Percentiles rank a stretch among this genome's conserved stretches.
Evolutionary conservation across 2,888 invertebrate species (phyloP).

Genomic region (Lucinisca nassula): DNA sequence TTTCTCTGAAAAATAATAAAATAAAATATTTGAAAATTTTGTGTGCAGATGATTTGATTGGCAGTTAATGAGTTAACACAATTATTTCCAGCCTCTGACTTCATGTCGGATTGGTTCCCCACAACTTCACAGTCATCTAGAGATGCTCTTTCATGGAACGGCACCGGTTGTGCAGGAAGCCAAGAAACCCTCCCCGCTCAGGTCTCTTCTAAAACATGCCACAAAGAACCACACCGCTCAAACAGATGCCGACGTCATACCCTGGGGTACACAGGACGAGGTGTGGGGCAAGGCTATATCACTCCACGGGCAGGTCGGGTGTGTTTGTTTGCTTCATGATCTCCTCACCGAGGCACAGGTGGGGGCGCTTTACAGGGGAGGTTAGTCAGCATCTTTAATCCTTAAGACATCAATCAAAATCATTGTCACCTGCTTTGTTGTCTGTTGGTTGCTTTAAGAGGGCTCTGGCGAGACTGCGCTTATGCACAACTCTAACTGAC

Average conservation of each 20-base stretch:
- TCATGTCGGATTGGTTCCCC: slow-evolving; percentile 77
- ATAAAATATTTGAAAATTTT: too few species aligned
- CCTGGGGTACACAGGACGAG: slow-evolving; percentile 90
- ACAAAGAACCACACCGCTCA: slow-evolving; percentile 81
- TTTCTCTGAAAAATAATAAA: too few species aligned
- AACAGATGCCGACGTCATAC: slow-evolving; percentile 89
- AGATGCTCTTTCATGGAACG: slow-evolving; percentile 6
- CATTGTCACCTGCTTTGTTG: too few species aligned
- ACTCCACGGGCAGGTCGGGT: slow-evolving; percentile 90
- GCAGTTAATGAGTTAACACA: too few species aligned
- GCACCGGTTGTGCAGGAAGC: slow-evolving; percentile 47
- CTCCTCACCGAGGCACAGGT: slow-evolving; percentile 87
- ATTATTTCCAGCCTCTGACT: slow-evolving; percentile 75
- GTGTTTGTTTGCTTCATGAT: slow-evolving; percentile 89
- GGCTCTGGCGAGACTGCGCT: too few species aligned
- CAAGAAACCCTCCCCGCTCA: slow-evolving; percentile 74
- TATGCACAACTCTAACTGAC: too few species aligned
- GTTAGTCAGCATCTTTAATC: slow-evolving; percentile 82
- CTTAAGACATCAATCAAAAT: too few species aligned
- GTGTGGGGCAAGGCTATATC: slow-evolving; percentile 89
- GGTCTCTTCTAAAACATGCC: slow-evolving; percentile 69
- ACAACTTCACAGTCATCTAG: slow-evolving; percentile 55
- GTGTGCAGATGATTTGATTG: too few species aligned
- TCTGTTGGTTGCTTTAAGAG: too few species aligned
- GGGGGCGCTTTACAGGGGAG: slow-evolving; percentile 86